Evolutionary conservation across 2,888 invertebrate genomes (phyloP), one percentile per base, ranked within the genome.

Genomic region (Rhopalosiphum nymphaeae): DNA sequence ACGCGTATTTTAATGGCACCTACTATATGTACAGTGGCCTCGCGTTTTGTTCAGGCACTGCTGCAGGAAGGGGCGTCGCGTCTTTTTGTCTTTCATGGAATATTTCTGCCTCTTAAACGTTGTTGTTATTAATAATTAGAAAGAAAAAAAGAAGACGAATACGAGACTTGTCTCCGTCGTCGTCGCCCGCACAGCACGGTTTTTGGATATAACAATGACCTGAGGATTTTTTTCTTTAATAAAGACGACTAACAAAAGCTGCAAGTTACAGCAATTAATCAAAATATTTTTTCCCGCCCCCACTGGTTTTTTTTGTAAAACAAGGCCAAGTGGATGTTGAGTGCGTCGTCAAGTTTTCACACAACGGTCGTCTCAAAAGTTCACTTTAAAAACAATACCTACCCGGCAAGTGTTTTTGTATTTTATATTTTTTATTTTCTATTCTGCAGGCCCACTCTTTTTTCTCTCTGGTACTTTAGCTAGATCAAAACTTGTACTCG

Each of bases 311-410:
- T 89, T 89, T 78, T 61, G 67, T 86, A 94, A 94, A 94, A 94
- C 91, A 91, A 94, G 94, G 94, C 90, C 94, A 91, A 94, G 94
- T 94, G 91, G 91, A 91, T 87, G 94, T 91, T 91, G 91, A 94
- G 94, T 90, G 67, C 91, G 67, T 87, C 90, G 42, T 86, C 90
- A 67, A 94, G 91, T 91, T 91, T 91, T 61, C 94, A 67, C 90
- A 91, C 93, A 93, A 89, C 89, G 57, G 85, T 89, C 89, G 91
- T 91, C 91, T 94, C 94, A 44, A 94, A 91, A 94, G 94, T 94
- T 94, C 91, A 87, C 91, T 86, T 86, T 91, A 86, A 94, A 94
- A 94, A 94, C 94, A 94, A 94, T 94, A 90, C 90, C n/a, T 94
- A 86, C 86, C n/a, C 85, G 67, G 25, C 57, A 94, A 94, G 94